These are phyloP conservation scores for Trachelus iudaicus DNA, from an alignment of 2,888 invertebrate species.

Conservation along the genomic window DNA sequence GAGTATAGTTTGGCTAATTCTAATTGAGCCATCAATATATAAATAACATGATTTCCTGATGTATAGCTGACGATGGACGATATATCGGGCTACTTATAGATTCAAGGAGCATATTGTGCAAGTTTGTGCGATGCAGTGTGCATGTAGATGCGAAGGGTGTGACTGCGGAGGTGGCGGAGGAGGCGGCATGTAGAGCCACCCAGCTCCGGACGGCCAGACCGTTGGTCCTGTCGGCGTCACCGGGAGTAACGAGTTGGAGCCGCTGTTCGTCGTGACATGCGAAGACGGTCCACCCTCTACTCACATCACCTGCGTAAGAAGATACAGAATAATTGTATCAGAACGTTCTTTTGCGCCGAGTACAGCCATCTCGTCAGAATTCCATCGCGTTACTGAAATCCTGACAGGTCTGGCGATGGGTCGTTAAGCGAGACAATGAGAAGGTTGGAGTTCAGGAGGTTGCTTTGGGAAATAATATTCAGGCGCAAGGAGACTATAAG, in stretches of 20 bases:
- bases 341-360: background rate
- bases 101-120: conserved; percentile 63
- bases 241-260: conserved; percentile 37
- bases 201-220: conserved; percentile 52
- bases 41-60: too few species aligned
- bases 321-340: background rate
- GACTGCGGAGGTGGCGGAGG: conserved; percentile 33
- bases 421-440: too few species aligned
- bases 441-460: too few species aligned
- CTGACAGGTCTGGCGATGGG: too few species aligned
- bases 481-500: too few species aligned
- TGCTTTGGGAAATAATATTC: too few species aligned
- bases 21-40: too few species aligned
- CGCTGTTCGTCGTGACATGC: conserved; percentile 42
- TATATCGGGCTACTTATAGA: conserved; percentile 38
- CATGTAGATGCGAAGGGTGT: conserved; percentile 48
- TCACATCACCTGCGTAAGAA: conserved; percentile 67
- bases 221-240: conserved; percentile 29
- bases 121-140: conserved; percentile 59
- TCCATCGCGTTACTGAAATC: too few species aligned
- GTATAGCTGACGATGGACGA: too few species aligned
- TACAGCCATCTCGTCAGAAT: too few species aligned
- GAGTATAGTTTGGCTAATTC: too few species aligned
- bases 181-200: conserved; percentile 56
- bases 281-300: conserved; percentile 66